Evolutionary conservation across 2,888 invertebrate genomes (phyloP).

Genomic region (Aphrophora alni): DNA sequence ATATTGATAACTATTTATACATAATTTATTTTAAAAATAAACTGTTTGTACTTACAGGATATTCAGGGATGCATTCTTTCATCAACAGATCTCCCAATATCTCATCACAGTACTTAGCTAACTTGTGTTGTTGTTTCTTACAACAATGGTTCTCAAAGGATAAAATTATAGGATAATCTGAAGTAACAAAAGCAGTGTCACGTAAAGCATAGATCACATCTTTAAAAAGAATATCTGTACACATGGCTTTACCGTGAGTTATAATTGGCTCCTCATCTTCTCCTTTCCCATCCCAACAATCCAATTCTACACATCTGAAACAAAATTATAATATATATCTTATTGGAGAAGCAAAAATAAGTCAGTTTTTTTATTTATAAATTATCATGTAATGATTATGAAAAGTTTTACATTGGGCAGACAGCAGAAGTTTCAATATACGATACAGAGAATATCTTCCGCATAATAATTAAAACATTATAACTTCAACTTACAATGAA

Average conservation of each 20-base stretch:
- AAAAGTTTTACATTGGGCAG: no score
- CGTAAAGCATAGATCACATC: constrained; percentile 96
- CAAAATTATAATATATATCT: no score
- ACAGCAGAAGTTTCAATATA: no score
- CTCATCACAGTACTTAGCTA: constrained; percentile 99
- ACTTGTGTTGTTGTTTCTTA: constrained; percentile 94
- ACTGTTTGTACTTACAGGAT: constrained; percentile 68
- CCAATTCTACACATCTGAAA: constrained; percentile 92
- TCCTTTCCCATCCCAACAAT: constrained; percentile 98
- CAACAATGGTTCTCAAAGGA: constrained; percentile 99
- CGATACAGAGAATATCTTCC: no score
- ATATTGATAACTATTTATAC: no score
- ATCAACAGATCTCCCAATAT: constrained; percentile 92
- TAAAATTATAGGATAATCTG: constrained; percentile 90
- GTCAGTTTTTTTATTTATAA: no score
- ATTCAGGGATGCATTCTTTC: constrained; percentile 85
- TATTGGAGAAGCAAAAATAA: no score
- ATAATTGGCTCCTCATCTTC: constrained; percentile 99
- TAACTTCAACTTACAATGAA: no score
- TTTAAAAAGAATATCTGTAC: constrained; percentile 97
- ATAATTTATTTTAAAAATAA: no score
- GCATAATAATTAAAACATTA: no score
- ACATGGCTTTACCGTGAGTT: constrained; percentile 99
- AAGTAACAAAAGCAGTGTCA: constrained; percentile 98
- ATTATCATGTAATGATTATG: no score